These are phyloP conservation scores for Muraenolepis orangiensis DNA, from an alignment of 2,797 vertebrate genomes.

Conservation along the genomic window DNA sequence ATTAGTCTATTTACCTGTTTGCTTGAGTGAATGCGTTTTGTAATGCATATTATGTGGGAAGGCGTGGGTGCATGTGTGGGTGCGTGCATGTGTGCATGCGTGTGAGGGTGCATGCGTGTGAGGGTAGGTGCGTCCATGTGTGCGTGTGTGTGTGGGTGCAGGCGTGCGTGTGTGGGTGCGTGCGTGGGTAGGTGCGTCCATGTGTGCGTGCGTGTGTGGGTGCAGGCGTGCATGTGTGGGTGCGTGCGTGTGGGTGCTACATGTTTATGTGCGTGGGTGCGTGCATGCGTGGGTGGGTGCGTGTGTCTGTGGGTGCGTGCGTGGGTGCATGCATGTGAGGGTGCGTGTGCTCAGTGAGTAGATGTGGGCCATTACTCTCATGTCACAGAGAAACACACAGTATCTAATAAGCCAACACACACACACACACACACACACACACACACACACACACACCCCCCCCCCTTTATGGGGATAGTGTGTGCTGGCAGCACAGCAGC, in stretches of 20 bases:
- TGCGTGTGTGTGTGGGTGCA: background rate
- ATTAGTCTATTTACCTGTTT: constrained; percentile 11
- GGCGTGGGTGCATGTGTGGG: background rate
- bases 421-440: background rate
- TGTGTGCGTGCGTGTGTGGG: background rate
- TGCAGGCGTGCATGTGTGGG: too few relatives aligned
- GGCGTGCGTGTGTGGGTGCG: too few relatives aligned
- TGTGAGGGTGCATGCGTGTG: too few relatives aligned
- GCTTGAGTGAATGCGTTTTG: constrained; percentile 1
- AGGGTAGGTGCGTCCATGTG: too few relatives aligned
- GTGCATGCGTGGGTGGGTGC: background rate
- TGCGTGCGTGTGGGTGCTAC: background rate
- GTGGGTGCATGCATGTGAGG: background rate
- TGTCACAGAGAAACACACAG: constrained; percentile 5
- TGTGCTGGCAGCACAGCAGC: background rate
- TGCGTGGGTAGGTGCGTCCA: background rate
- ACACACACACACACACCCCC: background rate
- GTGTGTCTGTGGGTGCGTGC: background rate
- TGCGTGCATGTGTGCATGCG: background rate
- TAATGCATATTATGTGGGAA: background rate
- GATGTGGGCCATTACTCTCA: background rate
- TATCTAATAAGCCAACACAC: background rate
- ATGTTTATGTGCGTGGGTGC: background rate
- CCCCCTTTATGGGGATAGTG: background rate
- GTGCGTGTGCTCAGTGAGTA: background rate